Evolutionary conservation across 2,797 vertebrate species (phyloP), one percentile per base, ranked within the genome.

Genomic region (Chiroxiphia lanceolata): DNA sequence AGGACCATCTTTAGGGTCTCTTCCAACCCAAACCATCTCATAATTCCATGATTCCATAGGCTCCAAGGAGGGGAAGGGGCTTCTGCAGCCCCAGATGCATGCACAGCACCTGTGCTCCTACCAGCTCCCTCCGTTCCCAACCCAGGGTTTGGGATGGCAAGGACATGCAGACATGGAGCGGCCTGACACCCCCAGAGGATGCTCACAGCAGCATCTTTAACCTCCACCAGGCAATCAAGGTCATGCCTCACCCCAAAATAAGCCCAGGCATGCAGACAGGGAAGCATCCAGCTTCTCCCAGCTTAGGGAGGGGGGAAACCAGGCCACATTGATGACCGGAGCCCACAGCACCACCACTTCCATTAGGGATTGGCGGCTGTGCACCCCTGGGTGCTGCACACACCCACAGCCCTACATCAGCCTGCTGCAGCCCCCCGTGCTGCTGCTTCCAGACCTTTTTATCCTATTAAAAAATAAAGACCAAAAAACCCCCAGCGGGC

Each of bases 391-490:
- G 38, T 47, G 64, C 77, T 83, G 6, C 1, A 2, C 63, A 57
- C 3, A 8, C 38, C 31, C 56, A 64, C 44, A 59, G 57, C 45
- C 64, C 51, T 53, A 57, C 38, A 33, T 18, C 57, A 70, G 64
- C 69, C 50, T 0, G 1, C 64, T 21, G 29, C 69, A 86, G 69
- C 29, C 18, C 44, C 59, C 77, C 15, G 18, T 36, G 60, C 26
- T 67, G 47, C 26, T 67, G 50, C 77, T 59, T 70, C 45, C 50
- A 76, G 71, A 36, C 25, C 15, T 65, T 53, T 64, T 15, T 13
- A 45, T 47, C 40, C 64, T 36, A 70, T 59, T 59, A 59, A 84
- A 84, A 90, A 53, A 71, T 51, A 47, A 91, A 82, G 51, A 76
- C 45, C 13, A 36, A 40, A 75, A 70, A 53, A 6, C 4, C 2